Conservation (phyloP, 2,797 vertebrate species). For the Vultur gryphus region DNA sequence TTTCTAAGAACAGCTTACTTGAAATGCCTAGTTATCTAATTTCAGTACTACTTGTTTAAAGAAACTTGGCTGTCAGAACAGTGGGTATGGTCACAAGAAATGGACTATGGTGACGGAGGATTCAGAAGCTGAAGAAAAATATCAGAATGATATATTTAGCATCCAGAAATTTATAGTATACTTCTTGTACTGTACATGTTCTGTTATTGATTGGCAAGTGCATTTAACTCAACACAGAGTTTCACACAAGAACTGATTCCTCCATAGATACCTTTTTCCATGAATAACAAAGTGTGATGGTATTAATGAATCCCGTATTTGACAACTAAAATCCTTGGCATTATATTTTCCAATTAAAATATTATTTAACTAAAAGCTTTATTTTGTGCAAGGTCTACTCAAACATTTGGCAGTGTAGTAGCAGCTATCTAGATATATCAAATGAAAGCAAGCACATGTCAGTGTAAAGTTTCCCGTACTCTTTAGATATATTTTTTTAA, state of each 20-base stretch:
- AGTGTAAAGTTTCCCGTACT: not conserved
- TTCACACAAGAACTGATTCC: not conserved
- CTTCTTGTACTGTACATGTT: not conserved
- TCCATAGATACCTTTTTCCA: not conserved
- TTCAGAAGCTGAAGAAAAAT: not conserved
- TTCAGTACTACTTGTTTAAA: not conserved
- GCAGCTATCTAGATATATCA: not conserved
- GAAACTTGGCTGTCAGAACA: not conserved
- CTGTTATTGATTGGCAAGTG: not conserved
- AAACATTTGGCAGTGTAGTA: not conserved
- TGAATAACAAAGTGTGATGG: not conserved
- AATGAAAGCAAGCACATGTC: not conserved
- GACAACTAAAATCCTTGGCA: constrained; percentile 5
- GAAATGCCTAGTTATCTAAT: not conserved
- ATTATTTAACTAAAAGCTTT: constrained; percentile 28
- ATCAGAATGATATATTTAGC: not conserved
- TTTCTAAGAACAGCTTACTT: not conserved
- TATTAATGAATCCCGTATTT: not conserved
- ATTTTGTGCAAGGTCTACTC: not conserved
- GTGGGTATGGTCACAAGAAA: not conserved
- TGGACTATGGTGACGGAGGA: not conserved
- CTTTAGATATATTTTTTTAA: not conserved
- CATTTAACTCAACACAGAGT: not conserved
- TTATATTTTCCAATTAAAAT: constrained; percentile 34
- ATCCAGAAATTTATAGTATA: not conserved